Base-by-base conservation (phyloP, 1,140 invertebrate species). In the Aphaenogaster ashmeadi region DNA sequence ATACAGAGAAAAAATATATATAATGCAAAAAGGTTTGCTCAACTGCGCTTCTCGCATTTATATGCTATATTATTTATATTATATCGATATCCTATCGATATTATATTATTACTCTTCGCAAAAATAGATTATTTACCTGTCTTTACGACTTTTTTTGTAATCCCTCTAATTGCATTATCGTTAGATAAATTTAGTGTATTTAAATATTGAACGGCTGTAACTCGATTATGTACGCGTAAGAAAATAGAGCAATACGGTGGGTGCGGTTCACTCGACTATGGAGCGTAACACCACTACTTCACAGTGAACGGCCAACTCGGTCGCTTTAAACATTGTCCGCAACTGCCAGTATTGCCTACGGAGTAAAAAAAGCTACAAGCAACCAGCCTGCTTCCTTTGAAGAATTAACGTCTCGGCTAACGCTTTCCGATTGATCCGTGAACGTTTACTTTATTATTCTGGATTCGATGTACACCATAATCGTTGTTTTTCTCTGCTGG, bases 261-360 rank as follows among this genome's bases (percentile, higher is more conserved):
- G 71, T 83, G 77, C 89, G 89, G 89, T 88, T 90, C 89, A 86
- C 89, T 91, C 80, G 89, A 87, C 81, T 88, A 90, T 89, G 87
- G 79, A 84, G 87, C 89, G 89, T 88, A 90, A 90, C 88, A 74
- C 83, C 89, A 60, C 69, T 78, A 74, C 89, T 91, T 91, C 64
- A 91, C 90, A 90, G 87, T 90, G 90, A 88, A 87, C 89, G 90
- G 80, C 89, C 89, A 91, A 91, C 90, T 91, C 90, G 90, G 89
- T 90, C 90, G 90, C 89, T 90, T 90, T 90, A 91, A 86, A 89
- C 81, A 90, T 87, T 74, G 88, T 72, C 77, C 71, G 56, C 47
- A 80, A 54, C 81, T 80, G 8, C 47, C 74, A 44, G 69, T 75
- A 72, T 79, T 78, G 36, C 58, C 44, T n/a, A 52, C 77, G 13